phyloP scores from a whole-genome alignment of 2,113 vertebrate species.

The Cochlearius cochlearius region DNA sequence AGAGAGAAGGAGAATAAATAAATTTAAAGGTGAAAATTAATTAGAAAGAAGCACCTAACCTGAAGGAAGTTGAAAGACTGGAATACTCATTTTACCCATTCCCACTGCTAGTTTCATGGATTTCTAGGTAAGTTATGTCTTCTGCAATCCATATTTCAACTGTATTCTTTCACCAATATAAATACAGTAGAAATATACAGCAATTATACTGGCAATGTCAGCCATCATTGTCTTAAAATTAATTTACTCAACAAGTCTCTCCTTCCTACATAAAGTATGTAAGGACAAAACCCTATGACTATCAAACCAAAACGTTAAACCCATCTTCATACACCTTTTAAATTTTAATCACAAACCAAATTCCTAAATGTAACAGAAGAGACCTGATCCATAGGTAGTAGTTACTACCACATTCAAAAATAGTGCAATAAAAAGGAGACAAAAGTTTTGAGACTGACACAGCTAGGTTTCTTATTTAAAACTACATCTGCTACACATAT shows the following conservation, averaged over 20 bases:
- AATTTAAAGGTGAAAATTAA: background rate
- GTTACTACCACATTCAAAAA: background rate
- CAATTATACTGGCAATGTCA: background rate
- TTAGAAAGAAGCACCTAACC: background rate
- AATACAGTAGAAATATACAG: background rate
- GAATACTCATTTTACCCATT: background rate
- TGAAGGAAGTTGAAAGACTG: background rate
- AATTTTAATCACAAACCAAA: background rate
- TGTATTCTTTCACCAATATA: background rate
- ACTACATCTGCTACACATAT: background rate
- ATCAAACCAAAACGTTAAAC: background rate
- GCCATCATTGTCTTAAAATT: background rate
- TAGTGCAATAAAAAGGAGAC: background rate
- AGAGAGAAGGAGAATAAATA: background rate
- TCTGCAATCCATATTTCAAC: background rate
- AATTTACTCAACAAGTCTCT: background rate
- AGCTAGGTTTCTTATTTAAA: background rate
- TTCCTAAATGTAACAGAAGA: background rate
- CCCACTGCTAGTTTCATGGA: background rate
- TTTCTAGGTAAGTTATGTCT: background rate
- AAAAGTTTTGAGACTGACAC: background rate
- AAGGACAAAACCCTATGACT: background rate
- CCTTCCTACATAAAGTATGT: background rate
- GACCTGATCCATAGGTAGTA: background rate
- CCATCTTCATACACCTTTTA: background rate